These are phyloP conservation scores for Xanthorhoe designata DNA, from an alignment of 2,888 invertebrate species.

Conservation along the genomic window DNA sequence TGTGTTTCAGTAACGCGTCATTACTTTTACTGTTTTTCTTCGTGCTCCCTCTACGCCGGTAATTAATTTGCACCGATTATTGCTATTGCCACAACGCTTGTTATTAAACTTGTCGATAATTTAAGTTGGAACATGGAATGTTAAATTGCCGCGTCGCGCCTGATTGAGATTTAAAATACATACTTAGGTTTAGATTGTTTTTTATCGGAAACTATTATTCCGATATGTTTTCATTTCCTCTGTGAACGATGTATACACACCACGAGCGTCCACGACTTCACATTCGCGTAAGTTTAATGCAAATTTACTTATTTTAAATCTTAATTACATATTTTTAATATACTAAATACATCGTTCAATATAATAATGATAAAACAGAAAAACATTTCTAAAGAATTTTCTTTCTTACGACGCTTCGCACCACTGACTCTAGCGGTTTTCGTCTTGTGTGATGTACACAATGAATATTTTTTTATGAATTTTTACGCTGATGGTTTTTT, in stretches of 20 bases:
- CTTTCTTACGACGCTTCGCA: background rate
- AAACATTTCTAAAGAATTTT: background rate
- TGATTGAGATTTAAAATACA: constrained; percentile 68
- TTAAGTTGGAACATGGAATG: constrained; percentile 78
- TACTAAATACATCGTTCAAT: background rate
- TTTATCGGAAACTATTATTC: constrained; percentile 66
- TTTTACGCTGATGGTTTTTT: background rate
- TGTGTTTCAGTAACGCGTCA: constrained; percentile 60
- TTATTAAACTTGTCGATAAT: constrained; percentile 83
- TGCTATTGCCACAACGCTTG: constrained; percentile 76
- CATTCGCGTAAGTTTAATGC: constrained; percentile 65
- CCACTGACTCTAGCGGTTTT: background rate
- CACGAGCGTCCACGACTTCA: constrained; percentile 61
- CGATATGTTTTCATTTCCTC: constrained; percentile 65
- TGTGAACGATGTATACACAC: constrained; percentile 70
- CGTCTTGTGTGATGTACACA: background rate
- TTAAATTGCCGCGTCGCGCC: constrained; percentile 77
- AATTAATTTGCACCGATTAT: constrained; percentile 81
- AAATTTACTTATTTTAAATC: background rate
- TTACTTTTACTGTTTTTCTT: constrained; percentile 74
- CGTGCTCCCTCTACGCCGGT: constrained; percentile 66
- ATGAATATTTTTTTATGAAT: background rate
- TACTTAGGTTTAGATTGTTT: constrained; percentile 69
- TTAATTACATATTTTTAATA: background rate
- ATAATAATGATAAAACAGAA: background rate